These are phyloP conservation scores for Hystrix cristata DNA, from an alignment of 2,113 vertebrate species.

Conservation along the genomic window DNA sequence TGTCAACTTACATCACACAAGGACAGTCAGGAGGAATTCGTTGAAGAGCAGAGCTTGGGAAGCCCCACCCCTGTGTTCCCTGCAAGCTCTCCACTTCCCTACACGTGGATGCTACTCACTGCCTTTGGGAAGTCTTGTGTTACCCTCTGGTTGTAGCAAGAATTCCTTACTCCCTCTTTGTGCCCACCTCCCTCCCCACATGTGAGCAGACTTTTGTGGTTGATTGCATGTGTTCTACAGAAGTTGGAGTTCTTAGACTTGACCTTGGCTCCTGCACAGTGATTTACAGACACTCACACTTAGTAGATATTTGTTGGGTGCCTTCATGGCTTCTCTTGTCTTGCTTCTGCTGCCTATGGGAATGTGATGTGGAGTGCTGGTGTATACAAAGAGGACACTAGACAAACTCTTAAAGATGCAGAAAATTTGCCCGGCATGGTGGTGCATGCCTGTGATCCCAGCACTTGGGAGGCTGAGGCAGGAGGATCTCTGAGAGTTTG, in stretches of 20 bases:
- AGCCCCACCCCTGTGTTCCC: fast-evolving
- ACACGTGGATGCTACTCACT: not conserved
- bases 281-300: not conserved
- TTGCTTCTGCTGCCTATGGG: not conserved
- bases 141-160: not conserved
- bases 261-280: not conserved
- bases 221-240: not conserved
- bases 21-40: not conserved
- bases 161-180: not conserved
- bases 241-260: not conserved
- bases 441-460: not conserved
- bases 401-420: not conserved
- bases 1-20: not conserved
- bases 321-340: not conserved
- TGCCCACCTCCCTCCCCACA: not conserved
- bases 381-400: not conserved
- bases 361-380: not conserved
- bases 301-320: not conserved
- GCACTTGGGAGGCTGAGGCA: not conserved
- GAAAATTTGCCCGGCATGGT: not conserved
- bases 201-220: not conserved
- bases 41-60: not conserved
- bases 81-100: not conserved
- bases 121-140: not conserved
- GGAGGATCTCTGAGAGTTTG: not conserved